These are phyloP conservation scores for Tupaia tana DNA, from an alignment of 2,113 vertebrate species.

Conservation along the genomic window DNA sequence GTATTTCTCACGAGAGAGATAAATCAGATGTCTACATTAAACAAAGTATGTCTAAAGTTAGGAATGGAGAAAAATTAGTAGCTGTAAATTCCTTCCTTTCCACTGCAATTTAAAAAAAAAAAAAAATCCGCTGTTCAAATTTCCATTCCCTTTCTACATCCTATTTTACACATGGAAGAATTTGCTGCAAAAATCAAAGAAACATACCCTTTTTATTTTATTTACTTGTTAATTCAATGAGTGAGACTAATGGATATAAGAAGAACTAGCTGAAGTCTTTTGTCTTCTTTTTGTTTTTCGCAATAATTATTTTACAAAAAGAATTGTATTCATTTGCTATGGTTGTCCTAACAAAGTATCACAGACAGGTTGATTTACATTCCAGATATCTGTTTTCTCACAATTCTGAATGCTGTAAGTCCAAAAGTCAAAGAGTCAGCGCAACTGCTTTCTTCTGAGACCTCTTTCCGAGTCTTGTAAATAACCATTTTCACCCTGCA, in stretches of 20 bases:
- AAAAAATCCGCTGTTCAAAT: background rate
- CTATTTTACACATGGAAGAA: slow-evolving; percentile 36
- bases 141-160: background rate
- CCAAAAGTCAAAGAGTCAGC: background rate
- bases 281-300: background rate
- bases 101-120: background rate
- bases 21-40: slow-evolving; percentile 48
- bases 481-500: background rate
- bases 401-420: background rate
- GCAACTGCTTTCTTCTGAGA: background rate
- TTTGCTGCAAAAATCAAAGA: slow-evolving; percentile 35
- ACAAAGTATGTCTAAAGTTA: slow-evolving; percentile 20
- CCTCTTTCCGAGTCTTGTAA: background rate
- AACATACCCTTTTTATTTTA: background rate
- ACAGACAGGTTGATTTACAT: background rate
- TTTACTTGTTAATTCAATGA: background rate
- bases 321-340: background rate
- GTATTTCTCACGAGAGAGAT: slow-evolving; percentile 44
- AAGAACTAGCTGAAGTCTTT: background rate
- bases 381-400: background rate
- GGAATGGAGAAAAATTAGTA: slow-evolving; percentile 33
- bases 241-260: background rate
- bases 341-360: background rate
- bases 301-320: background rate
- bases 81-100: background rate